Percentiles rank a stretch among this genome's conserved stretches.
These are phyloP conservation scores for Calyptomena viridis DNA, from an alignment of 2,113 vertebrate genomes.

Conservation along the genomic window DNA sequence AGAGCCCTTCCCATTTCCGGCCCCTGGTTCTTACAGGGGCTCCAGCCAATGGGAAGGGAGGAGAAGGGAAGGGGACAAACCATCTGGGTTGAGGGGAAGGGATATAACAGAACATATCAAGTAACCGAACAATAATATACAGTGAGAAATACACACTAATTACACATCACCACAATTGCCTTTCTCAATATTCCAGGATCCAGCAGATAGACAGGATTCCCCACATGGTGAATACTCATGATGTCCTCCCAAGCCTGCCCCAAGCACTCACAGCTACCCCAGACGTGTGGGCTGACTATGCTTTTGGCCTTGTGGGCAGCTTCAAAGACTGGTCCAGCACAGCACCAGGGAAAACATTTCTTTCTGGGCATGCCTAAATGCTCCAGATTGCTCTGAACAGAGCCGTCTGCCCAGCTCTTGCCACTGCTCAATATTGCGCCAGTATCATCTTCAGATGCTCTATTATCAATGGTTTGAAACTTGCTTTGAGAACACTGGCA, in stretches of 20 bases:
- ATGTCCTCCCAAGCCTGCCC: not conserved
- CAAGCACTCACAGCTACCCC: not conserved
- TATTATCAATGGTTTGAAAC: not conserved
- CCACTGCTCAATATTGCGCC: not conserved
- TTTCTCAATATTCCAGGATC: not conserved
- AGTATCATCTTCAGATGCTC: not conserved
- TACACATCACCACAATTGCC: too few species aligned
- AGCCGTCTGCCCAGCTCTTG: not conserved
- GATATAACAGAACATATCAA: too few species aligned
- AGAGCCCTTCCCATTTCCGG: too few species aligned
- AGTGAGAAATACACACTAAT: too few species aligned
- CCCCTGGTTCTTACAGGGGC: too few species aligned
- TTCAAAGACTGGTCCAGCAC: not conserved
- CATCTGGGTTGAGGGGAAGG: too few species aligned
- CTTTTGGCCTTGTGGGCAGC: not conserved
- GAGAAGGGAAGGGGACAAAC: too few species aligned
- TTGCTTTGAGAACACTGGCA: not conserved
- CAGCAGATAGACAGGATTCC: not conserved
- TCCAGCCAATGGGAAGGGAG: too few species aligned
- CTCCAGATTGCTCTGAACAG: not conserved
- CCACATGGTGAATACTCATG: fast-evolving
- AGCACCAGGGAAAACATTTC: not conserved
- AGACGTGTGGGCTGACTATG: not conserved
- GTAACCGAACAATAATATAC: too few species aligned
- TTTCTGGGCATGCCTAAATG: not conserved